Base-by-base conservation (phyloP, 2,113 vertebrate species). In the Heterotis niloticus region DNA sequence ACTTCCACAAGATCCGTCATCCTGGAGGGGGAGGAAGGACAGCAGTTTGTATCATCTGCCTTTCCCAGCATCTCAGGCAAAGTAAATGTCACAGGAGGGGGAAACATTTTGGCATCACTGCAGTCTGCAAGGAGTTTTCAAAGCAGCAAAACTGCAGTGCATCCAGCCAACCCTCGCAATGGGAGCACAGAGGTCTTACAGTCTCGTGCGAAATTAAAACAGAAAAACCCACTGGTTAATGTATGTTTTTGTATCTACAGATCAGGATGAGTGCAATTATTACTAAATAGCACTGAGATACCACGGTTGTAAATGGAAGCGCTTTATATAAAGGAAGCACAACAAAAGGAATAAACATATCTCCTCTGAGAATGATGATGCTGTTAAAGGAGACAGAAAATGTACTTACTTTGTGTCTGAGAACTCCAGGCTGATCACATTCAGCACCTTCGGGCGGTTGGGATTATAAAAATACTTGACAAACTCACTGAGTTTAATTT, bases 391-490 rank as follows among this genome's bases (percentile, higher is more conserved):
- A 20, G 24, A 72, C 23, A 60, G 10, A 80, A 17, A 0, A 26
- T 64, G 5, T 12, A 90, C 96, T 94, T 88, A 99, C 98, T 94
- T 98, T 12, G 96, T 97, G 90, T 99, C 97, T 0, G 98, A 99
- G 88, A 99, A 99, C 90, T 99, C 98, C 87, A 99, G 94, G 91
- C 98, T 99, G 93, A 99, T 99, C 88, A 99, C 96, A 87, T 99
- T 99, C 88, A 99, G 93, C 84, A 99, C 97, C 90, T 99, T 98
- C 67, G 96, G 95, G 86, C 95, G 94, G 70, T 94, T 91, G 75
- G 94, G 89, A 69, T 92, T 94, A 87, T 88, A 96, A 91, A 94
- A 99, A 92, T 98, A 99, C 88, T 96, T 95, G 83, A 98, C 91
- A 51, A 98, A 99, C 88, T 97, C 95, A 80, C 93, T 93, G 77